Percentiles rank a stretch among this genome's conserved stretches.
Conservation (phyloP, 2,888 invertebrate genomes). For the Sminthurides aquaticus region DNA sequence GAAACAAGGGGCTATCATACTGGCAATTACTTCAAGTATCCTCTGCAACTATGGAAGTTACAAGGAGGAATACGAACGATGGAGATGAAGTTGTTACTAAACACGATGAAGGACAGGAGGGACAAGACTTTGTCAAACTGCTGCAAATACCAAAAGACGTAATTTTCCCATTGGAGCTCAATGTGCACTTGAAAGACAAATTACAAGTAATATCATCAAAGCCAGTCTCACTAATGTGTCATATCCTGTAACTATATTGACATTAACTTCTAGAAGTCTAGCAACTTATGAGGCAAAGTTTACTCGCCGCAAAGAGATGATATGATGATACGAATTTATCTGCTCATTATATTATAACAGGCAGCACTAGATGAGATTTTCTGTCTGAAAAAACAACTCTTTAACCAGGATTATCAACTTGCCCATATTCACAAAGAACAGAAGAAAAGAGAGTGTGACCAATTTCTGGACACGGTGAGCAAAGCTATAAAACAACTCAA, state of each 20-base stretch:
- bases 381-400: conserved; percentile 27
- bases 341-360: conserved; percentile 21
- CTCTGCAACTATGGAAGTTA: neutral
- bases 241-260: no score
- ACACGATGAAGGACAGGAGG: neutral
- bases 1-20: no score
- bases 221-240: neutral
- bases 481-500: no score
- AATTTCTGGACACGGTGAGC: no score
- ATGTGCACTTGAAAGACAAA: conserved; percentile 29
- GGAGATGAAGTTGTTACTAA: neutral
- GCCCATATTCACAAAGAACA: no score
- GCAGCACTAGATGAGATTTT: conserved; percentile 35
- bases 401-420: conserved; percentile 14
- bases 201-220: conserved; percentile 25
- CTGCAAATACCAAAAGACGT: conserved; percentile 26
- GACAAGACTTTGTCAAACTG: conserved; percentile 11
- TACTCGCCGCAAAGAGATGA: no score
- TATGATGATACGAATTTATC: no score
- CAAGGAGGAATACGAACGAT: neutral
- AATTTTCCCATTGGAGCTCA: conserved; percentile 35
- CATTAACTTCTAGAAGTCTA: no score
- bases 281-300: no score
- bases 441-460: no score
- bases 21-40: no score